Percentiles rank a stretch among this genome's conserved stretches.
Conservation (phyloP, 2,113 vertebrate species). For the Rhea americana region DNA sequence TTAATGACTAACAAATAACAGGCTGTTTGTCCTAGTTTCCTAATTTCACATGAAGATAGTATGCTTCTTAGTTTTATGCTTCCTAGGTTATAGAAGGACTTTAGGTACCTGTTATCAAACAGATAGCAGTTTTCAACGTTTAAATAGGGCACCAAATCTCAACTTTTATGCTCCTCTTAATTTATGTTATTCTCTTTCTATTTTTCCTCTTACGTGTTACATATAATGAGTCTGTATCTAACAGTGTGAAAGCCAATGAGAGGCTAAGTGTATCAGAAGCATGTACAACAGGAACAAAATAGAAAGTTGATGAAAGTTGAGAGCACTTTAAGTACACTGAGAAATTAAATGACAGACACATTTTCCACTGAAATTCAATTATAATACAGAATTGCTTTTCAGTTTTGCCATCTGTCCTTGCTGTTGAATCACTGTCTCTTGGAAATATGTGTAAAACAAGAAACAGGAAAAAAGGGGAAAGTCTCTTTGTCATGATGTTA, state of each 20-base stretch:
- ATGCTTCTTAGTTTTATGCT: not conserved
- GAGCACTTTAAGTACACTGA: not conserved
- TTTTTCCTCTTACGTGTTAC: too few relatives aligned
- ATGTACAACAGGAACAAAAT: not conserved
- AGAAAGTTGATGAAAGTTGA: slow-evolving; percentile 23
- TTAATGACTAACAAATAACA: not conserved
- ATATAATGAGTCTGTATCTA: not conserved
- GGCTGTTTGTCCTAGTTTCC: not conserved
- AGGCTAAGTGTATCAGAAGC: not conserved
- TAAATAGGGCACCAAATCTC: fast-evolving
- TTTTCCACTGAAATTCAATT: slow-evolving; percentile 30
- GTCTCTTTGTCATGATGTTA: not conserved
- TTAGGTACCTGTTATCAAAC: not conserved
- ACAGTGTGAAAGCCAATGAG: not conserved
- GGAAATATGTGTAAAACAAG: slow-evolving; percentile 20
- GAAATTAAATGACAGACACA: not conserved
- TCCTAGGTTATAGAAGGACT: not conserved
- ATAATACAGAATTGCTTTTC: not conserved
- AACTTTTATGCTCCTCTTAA: not conserved
- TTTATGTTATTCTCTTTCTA: not conserved
- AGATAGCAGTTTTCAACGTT: not conserved
- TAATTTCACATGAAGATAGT: not conserved
- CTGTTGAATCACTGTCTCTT: slow-evolving; percentile 1
- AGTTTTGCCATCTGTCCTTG: not conserved
- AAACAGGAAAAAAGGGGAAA: not conserved